phyloP scores from a whole-genome alignment of 2,113 vertebrate genomes.

The Cyprinodon brontotheroides region DNA sequence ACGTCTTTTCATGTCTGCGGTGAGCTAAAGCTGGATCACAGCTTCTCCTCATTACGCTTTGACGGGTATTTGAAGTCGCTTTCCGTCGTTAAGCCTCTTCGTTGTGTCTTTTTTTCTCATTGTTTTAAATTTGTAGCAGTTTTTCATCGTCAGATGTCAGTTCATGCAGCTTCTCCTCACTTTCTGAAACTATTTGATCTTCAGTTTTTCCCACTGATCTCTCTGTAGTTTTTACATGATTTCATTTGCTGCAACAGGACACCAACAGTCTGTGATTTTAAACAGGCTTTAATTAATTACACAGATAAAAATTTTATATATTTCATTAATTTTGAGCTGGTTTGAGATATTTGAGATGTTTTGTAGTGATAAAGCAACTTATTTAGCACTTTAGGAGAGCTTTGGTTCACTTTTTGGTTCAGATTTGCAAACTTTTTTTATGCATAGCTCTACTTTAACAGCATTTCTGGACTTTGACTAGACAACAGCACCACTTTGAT shows the following conservation, averaged over 20 bases:
- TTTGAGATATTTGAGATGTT: too few species aligned
- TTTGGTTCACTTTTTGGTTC: too few species aligned
- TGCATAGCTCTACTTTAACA: too few species aligned
- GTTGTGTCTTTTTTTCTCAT: not conserved
- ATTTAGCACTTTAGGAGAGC: not conserved
- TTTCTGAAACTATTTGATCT: not conserved
- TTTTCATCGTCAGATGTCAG: too few species aligned
- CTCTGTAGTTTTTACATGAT: not conserved
- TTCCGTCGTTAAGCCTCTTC: not conserved
- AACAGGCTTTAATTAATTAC: not conserved
- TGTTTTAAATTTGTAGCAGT: not conserved
- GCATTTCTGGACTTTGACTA: too few species aligned
- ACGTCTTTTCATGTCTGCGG: not conserved
- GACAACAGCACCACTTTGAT: too few species aligned
- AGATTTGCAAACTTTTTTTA: too few species aligned
- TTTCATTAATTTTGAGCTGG: too few species aligned
- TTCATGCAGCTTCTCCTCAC: not conserved
- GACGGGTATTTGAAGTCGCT: not conserved
- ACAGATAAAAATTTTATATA: too few species aligned
- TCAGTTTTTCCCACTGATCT: too few species aligned
- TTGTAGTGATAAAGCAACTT: too few species aligned
- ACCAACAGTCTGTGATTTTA: not conserved
- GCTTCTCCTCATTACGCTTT: not conserved
- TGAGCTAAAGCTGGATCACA: not conserved
- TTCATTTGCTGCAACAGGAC: too few species aligned